phyloP scores from a whole-genome alignment of 1,140 invertebrate genomes.

The Prorops nasuta region DNA sequence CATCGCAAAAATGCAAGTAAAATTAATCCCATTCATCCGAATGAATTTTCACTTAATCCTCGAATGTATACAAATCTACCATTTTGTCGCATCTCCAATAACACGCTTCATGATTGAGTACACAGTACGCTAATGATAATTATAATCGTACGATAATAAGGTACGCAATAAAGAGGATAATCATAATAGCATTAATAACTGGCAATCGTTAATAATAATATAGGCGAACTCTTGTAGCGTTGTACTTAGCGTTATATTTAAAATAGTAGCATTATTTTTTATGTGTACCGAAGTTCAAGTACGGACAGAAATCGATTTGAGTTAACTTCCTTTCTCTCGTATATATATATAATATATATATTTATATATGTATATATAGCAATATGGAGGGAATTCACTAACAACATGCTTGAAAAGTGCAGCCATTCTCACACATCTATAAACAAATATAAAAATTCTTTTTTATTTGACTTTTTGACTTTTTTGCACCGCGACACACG shows the following conservation, averaged over 20 bases:
- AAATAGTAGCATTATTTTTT: conserved; percentile 48
- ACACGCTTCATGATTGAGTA: no score
- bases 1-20: no score
- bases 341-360: not conserved
- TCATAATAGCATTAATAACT: conserved; percentile 34
- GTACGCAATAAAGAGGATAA: conserved; percentile 18
- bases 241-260: conserved; percentile 55
- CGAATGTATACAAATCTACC: no score
- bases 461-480: conserved; percentile 21
- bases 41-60: no score
- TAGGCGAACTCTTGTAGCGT: conserved; percentile 49
- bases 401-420: conserved; percentile 47
- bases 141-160: conserved; percentile 2
- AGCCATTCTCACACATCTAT: conserved; percentile 47
- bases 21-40: no score
- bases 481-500: conserved; percentile 8
- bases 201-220: conserved; percentile 40
- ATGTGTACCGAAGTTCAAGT: conserved; percentile 42
- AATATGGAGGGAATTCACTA: conserved; percentile 56
- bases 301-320: conserved; percentile 45
- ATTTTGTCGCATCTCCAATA: no score
- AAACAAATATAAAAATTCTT: conserved; percentile 53
- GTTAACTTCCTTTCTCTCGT: conserved; percentile 30
- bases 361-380: conserved; percentile 29
- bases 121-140: no score